A percentile compares a stretch with the other conserved stretches of the same genome.
Conservation (phyloP, 2,888 invertebrate species). For the Mystacides longicornis region DNA sequence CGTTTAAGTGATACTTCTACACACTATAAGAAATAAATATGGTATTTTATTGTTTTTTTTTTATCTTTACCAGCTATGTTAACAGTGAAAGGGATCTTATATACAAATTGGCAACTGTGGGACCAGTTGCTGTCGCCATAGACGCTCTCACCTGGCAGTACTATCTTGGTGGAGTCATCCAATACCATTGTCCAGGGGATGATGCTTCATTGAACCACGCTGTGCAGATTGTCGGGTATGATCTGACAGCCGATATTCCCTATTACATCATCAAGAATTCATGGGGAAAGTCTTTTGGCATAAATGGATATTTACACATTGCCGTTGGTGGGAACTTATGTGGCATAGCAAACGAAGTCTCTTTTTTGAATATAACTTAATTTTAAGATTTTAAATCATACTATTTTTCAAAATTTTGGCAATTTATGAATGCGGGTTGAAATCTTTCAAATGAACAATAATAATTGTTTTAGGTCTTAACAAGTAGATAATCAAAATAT, state of each 20-base stretch:
- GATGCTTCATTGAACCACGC: slow-evolving; percentile 66
- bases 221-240: slow-evolving; percentile 77
- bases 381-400: too few species aligned
- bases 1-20: too few species aligned
- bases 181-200: slow-evolving; percentile 65
- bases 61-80: slow-evolving; percentile 54
- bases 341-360: slow-evolving; percentile 67
- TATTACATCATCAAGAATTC: slow-evolving; percentile 80
- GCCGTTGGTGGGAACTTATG: slow-evolving; percentile 71
- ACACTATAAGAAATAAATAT: too few species aligned
- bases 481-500: too few species aligned
- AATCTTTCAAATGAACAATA: too few species aligned
- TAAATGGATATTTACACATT: slow-evolving; percentile 67
- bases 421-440: too few species aligned
- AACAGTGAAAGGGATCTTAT: slow-evolving; percentile 58
- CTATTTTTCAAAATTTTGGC: too few species aligned
- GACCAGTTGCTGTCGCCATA: slow-evolving; percentile 73
- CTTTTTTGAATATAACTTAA: slow-evolving; percentile 45
- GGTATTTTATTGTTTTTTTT: too few species aligned
- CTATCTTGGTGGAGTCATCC: slow-evolving; percentile 77
- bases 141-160: slow-evolving; percentile 82
- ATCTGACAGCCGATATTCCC: slow-evolving; percentile 61
- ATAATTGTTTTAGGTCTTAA: too few species aligned
- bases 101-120: slow-evolving; percentile 54
- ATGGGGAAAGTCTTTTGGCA: slow-evolving; percentile 73